Evolutionary conservation across 2,797 vertebrate genomes (phyloP).

Genomic region (Periparus ater): DNA sequence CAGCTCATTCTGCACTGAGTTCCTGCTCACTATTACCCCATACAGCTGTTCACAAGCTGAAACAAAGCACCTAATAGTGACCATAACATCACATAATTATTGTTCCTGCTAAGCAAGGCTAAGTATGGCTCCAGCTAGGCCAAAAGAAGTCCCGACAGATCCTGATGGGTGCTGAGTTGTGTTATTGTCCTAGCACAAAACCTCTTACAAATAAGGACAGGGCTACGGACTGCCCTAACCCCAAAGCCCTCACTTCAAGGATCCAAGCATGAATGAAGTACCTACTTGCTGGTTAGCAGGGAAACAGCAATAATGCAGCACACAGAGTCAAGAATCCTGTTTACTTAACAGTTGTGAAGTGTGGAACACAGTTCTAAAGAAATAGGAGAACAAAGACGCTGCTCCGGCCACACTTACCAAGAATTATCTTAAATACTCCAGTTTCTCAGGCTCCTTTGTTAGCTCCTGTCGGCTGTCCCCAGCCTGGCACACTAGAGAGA

Average conservation of each 20-base stretch:
- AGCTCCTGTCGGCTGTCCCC: neutral
- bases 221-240: accelerated
- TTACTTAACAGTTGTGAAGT: neutral
- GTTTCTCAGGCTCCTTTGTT: neutral
- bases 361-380: neutral
- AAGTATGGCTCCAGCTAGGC: neutral
- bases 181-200: neutral
- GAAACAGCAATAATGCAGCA: neutral
- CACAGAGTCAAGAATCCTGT: neutral
- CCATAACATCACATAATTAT: neutral
- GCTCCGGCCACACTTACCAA: neutral
- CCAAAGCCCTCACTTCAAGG: neutral
- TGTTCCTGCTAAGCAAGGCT: neutral
- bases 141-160: neutral
- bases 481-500: neutral
- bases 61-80: neutral
- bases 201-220: neutral
- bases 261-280: neutral
- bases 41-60: neutral
- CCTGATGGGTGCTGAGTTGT: neutral
- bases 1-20: neutral
- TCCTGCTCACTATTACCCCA: neutral
- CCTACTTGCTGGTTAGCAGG: neutral
- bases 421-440: neutral
- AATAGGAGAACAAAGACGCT: neutral